phyloP scores from a whole-genome alignment of 1,140 invertebrate species.

The Drosophila kikkawai region DNA sequence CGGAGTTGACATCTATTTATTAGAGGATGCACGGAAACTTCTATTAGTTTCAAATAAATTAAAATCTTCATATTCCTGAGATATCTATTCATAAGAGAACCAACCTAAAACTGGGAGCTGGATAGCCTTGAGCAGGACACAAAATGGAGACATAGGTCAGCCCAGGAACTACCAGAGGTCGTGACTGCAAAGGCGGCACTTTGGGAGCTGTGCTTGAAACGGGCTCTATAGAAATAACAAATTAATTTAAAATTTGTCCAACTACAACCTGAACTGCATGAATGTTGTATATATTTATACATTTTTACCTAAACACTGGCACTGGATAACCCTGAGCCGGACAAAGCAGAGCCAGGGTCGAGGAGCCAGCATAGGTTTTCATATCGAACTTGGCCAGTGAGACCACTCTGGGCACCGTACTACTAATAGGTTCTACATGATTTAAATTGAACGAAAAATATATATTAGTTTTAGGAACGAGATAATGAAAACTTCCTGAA shows the following conservation, averaged over 20 bases:
- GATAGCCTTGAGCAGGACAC: slow-evolving; percentile 89
- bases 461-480: neutral
- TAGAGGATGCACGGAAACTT: neutral
- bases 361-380: slow-evolving; percentile 86
- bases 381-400: slow-evolving; percentile 78
- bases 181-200: slow-evolving; percentile 84
- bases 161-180: slow-evolving; percentile 61
- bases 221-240: slow-evolving; percentile 87
- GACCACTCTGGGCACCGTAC: slow-evolving; percentile 87
- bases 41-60: too few species aligned
- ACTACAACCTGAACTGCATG: slow-evolving; percentile 13
- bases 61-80: too few species aligned
- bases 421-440: slow-evolving; percentile 89
- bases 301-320: slow-evolving; percentile 87
- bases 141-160: slow-evolving; percentile 86
- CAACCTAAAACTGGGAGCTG: slow-evolving; percentile 88
- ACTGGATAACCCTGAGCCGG: slow-evolving; percentile 91
- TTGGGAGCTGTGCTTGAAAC: slow-evolving; percentile 86
- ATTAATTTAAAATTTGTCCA: neutral
- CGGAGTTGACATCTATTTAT: slow-evolving; percentile 23
- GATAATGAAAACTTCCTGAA: slow-evolving; percentile 31
- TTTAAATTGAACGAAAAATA: neutral
- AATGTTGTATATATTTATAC: slow-evolving; percentile 11
- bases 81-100: neutral
- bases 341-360: slow-evolving; percentile 87